A percentile compares a stretch with the other conserved stretches of the same genome.
phyloP scores from a whole-genome alignment of 2,797 vertebrate species.

The Podargus strigoides region DNA sequence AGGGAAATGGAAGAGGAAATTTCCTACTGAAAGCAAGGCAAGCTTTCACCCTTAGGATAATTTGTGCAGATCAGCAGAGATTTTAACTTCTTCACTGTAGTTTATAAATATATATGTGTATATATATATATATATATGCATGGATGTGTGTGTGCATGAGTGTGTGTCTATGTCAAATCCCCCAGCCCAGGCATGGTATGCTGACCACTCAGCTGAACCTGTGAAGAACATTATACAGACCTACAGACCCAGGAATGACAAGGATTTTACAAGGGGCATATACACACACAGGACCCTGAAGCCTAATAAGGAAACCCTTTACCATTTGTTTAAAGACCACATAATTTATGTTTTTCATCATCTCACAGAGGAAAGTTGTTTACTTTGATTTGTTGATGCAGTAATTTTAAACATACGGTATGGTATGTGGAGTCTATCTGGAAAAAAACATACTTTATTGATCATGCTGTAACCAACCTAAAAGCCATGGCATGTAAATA shows the following conservation, averaged over 20 bases:
- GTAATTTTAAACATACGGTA: conserved; percentile 47
- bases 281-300: conserved; percentile 57
- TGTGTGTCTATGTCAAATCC: conserved; percentile 12
- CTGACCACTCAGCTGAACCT: conserved; percentile 45
- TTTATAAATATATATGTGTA: neutral
- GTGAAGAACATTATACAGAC: conserved; percentile 62
- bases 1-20: neutral
- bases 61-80: neutral
- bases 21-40: neutral
- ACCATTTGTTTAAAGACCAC: conserved; percentile 71
- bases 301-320: conserved; percentile 73
- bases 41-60: neutral
- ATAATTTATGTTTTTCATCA: conserved; percentile 72
- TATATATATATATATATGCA: too few species aligned
- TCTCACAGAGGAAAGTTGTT: conserved; percentile 47
- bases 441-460: neutral
- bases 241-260: conserved; percentile 60
- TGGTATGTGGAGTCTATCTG: neutral
- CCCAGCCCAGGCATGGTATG: neutral
- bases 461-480: neutral
- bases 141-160: too few species aligned
- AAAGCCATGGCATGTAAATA: neutral
- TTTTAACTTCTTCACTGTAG: neutral
- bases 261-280: conserved; percentile 67
- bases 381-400: conserved; percentile 69